Evolutionary conservation across 2,113 vertebrate species (phyloP).

Genomic region (Manacus vitellinus): DNA sequence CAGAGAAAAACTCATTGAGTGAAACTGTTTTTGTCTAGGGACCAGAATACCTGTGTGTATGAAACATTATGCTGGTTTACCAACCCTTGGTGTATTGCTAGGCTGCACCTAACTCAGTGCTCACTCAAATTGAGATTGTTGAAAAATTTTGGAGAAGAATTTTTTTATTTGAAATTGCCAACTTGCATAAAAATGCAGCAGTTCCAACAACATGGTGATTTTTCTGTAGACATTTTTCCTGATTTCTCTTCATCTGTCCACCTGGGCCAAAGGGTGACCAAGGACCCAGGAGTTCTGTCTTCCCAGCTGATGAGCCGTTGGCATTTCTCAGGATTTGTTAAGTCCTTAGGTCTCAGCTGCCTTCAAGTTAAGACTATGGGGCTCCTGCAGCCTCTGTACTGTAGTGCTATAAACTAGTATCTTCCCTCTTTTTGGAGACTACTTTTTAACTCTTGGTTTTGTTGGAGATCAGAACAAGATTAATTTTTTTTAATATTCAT

Average conservation of each 20-base stretch:
- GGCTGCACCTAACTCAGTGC: background rate
- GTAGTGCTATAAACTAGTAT: background rate
- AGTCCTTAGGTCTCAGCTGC: background rate
- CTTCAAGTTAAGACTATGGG: background rate
- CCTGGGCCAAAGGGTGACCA: background rate
- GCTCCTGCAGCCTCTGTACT: background rate
- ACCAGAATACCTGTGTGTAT: background rate
- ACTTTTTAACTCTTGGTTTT: background rate
- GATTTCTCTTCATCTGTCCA: background rate
- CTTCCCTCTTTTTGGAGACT: background rate
- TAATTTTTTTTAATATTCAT: background rate
- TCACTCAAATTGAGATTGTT: background rate
- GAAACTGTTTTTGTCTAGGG: background rate
- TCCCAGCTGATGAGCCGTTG: background rate
- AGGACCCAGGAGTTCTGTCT: background rate
- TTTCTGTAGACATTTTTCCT: background rate
- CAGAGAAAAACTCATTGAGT: background rate
- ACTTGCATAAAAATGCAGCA: background rate
- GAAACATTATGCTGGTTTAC: background rate
- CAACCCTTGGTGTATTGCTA: background rate
- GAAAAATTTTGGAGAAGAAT: background rate
- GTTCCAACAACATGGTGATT: background rate
- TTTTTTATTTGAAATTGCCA: background rate
- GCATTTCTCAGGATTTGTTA: background rate
- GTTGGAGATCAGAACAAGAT: background rate